Conservation (phyloP, 2,888 invertebrate species). For the Acronicta leporina region DNA sequence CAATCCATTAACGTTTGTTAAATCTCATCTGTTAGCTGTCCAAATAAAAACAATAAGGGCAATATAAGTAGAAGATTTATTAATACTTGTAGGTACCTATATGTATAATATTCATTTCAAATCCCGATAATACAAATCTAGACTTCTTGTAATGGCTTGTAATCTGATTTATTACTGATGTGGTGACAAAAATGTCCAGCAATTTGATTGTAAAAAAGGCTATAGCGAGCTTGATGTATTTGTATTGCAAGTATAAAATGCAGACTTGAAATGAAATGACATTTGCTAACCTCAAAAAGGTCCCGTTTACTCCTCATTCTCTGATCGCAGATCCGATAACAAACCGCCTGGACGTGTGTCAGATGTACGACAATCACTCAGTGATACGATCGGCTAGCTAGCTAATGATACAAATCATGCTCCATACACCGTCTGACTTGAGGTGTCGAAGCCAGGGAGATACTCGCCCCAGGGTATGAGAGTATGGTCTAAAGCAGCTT, state of each 20-base stretch:
- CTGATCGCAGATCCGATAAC: slow-evolving; percentile 53
- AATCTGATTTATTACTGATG: no score
- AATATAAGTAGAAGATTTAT: no score
- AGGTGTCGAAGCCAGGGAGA: slow-evolving; percentile 36
- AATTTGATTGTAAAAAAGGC: no score
- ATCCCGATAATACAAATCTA: no score
- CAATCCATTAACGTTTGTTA: slow-evolving; percentile 38
- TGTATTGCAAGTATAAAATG: no score
- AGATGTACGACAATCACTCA: slow-evolving; percentile 36
- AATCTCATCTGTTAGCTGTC: slow-evolving; percentile 42
- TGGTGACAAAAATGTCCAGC: no score
- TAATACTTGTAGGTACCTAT: no score
- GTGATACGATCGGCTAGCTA: slow-evolving; percentile 55
- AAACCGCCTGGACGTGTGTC: slow-evolving; percentile 46
- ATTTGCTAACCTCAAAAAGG: slow-evolving; percentile 17
- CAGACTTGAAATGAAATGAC: slow-evolving; percentile 1
- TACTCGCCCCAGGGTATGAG: slow-evolving; percentile 19
- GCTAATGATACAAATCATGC: slow-evolving; percentile 56
- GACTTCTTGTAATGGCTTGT: no score
- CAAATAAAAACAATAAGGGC: no score
- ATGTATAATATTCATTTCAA: no score
- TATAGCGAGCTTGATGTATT: no score
- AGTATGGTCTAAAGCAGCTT: no score
- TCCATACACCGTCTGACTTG: slow-evolving; percentile 32
- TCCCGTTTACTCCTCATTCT: slow-evolving; percentile 11